Conservation (phyloP, 2,888 invertebrate species). For the Dicyrtoma fusca region DNA sequence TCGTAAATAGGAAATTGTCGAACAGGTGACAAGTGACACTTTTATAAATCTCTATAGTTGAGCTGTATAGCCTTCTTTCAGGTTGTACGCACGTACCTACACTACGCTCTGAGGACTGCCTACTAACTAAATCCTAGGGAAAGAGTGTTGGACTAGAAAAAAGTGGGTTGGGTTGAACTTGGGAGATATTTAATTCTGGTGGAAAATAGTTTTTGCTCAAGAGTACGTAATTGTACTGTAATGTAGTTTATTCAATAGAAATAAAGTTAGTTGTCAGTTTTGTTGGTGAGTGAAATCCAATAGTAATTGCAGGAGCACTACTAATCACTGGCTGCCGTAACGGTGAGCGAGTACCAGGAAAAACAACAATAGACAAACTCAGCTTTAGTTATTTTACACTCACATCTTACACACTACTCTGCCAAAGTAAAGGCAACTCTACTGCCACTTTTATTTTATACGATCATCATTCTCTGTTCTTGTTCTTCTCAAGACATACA, state of each 20-base stretch:
- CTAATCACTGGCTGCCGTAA: slow-evolving; percentile 27
- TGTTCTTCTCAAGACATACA: too few relatives aligned
- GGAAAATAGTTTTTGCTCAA: slow-evolving; percentile 26
- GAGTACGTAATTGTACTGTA: slow-evolving; percentile 8
- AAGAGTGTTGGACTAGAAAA: not conserved
- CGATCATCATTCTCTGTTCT: too few relatives aligned
- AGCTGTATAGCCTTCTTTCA: too few relatives aligned
- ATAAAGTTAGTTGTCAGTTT: not conserved
- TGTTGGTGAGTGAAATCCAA: slow-evolving; percentile 29
- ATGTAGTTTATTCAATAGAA: not conserved
- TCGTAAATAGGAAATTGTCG: not conserved
- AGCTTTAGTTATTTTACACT: not conserved
- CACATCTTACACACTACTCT: too few relatives aligned
- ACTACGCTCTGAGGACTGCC: too few relatives aligned
- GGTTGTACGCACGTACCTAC: too few relatives aligned
- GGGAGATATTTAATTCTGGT: slow-evolving; percentile 24
- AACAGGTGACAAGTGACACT: too few relatives aligned
- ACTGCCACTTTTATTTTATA: too few relatives aligned
- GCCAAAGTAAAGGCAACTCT: too few relatives aligned
- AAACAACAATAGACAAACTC: slow-evolving; percentile 29
- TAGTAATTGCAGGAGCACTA: slow-evolving; percentile 20
- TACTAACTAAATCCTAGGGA: too few relatives aligned
- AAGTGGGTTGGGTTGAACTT: slow-evolving; percentile 14
- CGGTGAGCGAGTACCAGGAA: slow-evolving; percentile 39
- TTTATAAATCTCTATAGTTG: too few relatives aligned